Evolutionary conservation across 2,113 vertebrate genomes (phyloP).

Genomic region (Callopanchax toddi): DNA sequence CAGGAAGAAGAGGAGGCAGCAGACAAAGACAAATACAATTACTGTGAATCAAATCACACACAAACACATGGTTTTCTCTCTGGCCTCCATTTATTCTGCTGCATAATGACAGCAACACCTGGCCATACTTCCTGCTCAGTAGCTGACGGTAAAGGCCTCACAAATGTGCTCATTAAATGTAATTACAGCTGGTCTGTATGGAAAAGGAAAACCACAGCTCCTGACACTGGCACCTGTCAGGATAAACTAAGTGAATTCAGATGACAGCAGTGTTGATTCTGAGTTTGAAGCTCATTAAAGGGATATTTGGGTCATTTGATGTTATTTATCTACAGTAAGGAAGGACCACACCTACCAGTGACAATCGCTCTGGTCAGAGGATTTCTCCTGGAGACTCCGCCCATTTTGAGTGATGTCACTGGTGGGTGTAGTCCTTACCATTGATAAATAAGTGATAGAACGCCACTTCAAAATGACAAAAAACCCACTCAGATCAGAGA

Average conservation of each 20-base stretch:
- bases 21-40: conserved; percentile 71
- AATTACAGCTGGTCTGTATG: conserved; percentile 58
- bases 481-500: not conserved
- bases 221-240: conserved; percentile 43
- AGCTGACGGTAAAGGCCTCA: conserved; percentile 46
- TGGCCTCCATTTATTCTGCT: conserved; percentile 38
- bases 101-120: conserved; percentile 58
- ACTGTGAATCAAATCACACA: conserved; percentile 60
- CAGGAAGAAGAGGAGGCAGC: conserved; percentile 59
- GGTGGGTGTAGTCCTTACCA: no score
- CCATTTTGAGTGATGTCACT: no score
- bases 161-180: conserved; percentile 58
- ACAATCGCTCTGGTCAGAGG: no score
- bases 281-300: not conserved
- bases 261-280: not conserved
- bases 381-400: no score
- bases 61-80: conserved; percentile 56
- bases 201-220: conserved; percentile 33
- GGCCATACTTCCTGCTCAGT: conserved; percentile 47
- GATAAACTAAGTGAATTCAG: conserved; percentile 32
- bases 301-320: no score
- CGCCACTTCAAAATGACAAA: no score
- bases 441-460: no score
- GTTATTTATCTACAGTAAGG: no score
- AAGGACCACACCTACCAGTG: no score